Conservation (phyloP, 2,113 vertebrate genomes). For the Pelobates fuscus region DNA sequence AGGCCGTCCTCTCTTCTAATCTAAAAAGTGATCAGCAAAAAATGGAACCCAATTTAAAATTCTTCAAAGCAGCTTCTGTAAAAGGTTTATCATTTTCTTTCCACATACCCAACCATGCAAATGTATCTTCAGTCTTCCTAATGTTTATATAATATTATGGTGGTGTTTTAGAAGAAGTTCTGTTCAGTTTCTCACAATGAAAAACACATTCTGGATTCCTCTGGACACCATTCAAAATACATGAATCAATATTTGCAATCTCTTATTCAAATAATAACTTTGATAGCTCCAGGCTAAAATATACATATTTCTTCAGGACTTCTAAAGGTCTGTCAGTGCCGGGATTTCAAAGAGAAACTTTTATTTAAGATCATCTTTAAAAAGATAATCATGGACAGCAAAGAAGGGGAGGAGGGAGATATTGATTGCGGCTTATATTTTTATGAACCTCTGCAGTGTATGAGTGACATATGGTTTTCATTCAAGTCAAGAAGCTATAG, state of each 20-base stretch:
- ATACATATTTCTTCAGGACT: conserved; percentile 18
- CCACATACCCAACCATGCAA: no score
- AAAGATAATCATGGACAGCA: neutral
- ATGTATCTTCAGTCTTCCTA: no score
- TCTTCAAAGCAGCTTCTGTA: no score
- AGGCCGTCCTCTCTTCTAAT: no score
- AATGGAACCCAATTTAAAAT: no score
- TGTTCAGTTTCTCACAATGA: neutral
- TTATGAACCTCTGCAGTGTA: no score
- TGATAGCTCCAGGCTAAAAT: conserved; percentile 12
- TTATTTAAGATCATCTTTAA: neutral
- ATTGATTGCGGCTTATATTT: no score
- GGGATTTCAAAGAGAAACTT: conserved; percentile 15
- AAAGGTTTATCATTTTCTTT: no score
- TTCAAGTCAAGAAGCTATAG: no score
- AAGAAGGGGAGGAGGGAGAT: neutral
- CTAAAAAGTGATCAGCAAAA: no score
- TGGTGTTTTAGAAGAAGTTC: neutral
- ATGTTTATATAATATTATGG: conserved; percentile 9
- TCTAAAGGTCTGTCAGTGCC: conserved; percentile 4
- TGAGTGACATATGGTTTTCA: no score
- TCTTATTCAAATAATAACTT: conserved; percentile 28
- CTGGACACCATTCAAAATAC: conserved; percentile 24
- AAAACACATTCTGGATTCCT: conserved; percentile 6
- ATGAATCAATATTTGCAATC: conserved; percentile 39